Percentiles rank a stretch among this genome's conserved stretches.
Evolutionary conservation across 2,113 vertebrate genomes (phyloP).

Genomic region (Psophia crepitans): DNA sequence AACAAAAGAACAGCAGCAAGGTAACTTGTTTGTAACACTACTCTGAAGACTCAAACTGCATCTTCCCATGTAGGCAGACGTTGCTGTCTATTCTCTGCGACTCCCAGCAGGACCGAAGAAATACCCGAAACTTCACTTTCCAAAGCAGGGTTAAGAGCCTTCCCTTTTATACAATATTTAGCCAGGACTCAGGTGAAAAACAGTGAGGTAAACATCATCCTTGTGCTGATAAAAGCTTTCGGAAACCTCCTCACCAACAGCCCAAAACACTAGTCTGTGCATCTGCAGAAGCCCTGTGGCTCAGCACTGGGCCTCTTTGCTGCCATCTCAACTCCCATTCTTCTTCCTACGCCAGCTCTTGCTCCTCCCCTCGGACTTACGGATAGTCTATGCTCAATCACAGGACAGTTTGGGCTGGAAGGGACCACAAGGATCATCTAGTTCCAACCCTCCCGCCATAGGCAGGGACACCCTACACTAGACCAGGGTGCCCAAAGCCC

Average conservation of each 20-base stretch:
- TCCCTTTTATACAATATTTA: not conserved
- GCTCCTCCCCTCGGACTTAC: not conserved
- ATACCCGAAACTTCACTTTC: not conserved
- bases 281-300: not conserved
- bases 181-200: not conserved
- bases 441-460: no score
- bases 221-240: not conserved
- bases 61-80: not conserved
- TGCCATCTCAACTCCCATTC: not conserved
- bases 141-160: not conserved
- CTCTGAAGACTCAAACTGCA: not conserved
- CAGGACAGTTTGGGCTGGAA: no score
- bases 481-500: no score
- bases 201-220: not conserved
- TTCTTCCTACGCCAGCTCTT: rapidly evolving
- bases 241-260: not conserved
- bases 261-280: not conserved
- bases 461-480: no score
- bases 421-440: no score
- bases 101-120: not conserved
- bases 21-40: not conserved
- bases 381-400: not conserved
- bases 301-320: no score
- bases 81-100: not conserved
- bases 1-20: not conserved